These are phyloP conservation scores for Dicaeum eximium DNA, from an alignment of 2,113 vertebrate species.

Conservation along the genomic window DNA sequence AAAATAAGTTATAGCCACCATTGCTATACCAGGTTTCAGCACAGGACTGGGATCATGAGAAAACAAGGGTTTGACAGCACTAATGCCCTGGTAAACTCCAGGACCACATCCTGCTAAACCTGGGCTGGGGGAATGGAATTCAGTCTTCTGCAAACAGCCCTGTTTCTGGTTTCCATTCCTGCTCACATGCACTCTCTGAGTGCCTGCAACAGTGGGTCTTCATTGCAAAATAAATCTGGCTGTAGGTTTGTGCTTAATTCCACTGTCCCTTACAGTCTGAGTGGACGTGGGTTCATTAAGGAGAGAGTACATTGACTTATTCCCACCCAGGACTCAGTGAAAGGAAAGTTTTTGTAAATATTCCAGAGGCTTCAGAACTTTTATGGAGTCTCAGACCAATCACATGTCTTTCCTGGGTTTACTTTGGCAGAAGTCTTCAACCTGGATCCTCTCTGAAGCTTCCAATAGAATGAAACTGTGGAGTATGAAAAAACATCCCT, in stretches of 20 bases:
- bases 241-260: neutral
- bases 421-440: neutral
- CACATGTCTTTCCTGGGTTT: neutral
- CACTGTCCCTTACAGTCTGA: too few species aligned
- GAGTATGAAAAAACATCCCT: neutral
- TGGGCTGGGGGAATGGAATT: neutral
- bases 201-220: neutral
- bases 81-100: neutral
- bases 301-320: neutral
- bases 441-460: neutral
- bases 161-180: neutral
- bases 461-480: neutral
- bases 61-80: neutral
- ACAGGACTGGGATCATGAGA: neutral
- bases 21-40: neutral
- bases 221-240: neutral
- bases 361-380: neutral
- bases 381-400: neutral
- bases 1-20: neutral
- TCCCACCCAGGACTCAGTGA: neutral
- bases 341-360: neutral
- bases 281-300: neutral
- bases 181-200: neutral
- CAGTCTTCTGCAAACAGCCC: neutral
- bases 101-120: neutral